Percentiles rank a stretch among this genome's conserved stretches.
Conservation (phyloP, 2,797 vertebrate genomes). For the Cheirogaleus major region DNA sequence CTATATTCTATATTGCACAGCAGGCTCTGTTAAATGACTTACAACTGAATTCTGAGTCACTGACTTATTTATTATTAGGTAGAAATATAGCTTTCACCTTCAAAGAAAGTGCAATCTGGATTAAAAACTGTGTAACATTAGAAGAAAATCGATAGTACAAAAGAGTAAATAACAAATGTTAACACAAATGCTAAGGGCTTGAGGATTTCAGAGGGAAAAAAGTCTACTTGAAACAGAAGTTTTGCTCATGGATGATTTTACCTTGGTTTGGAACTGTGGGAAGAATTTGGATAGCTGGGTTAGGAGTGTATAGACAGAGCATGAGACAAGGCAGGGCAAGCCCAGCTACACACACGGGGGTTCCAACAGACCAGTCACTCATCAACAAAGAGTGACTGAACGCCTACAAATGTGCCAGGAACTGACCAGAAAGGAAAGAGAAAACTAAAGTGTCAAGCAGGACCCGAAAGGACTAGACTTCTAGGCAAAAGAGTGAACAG, state of each 20-base stretch:
- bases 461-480: not conserved
- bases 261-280: not conserved
- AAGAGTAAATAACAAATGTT: not conserved
- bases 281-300: not conserved
- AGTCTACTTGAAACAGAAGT: not conserved
- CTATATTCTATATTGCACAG: not conserved
- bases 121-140: not conserved
- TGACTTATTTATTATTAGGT: not conserved
- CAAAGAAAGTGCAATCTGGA: not conserved
- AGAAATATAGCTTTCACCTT: not conserved
- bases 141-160: not conserved
- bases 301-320: not conserved
- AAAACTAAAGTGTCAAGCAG: not conserved
- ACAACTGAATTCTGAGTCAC: not conserved
- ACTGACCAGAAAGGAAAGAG: not conserved
- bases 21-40: not conserved
- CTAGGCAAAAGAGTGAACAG: not conserved
- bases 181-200: not conserved
- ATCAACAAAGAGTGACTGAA: not conserved
- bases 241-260: not conserved
- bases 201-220: not conserved
- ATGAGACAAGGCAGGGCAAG: not conserved
- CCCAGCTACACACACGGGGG: not conserved
- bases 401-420: not conserved
- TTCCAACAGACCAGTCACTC: not conserved